Evolutionary conservation across 1,140 invertebrate species (phyloP).

Genomic region (Whitmania pigra): DNA sequence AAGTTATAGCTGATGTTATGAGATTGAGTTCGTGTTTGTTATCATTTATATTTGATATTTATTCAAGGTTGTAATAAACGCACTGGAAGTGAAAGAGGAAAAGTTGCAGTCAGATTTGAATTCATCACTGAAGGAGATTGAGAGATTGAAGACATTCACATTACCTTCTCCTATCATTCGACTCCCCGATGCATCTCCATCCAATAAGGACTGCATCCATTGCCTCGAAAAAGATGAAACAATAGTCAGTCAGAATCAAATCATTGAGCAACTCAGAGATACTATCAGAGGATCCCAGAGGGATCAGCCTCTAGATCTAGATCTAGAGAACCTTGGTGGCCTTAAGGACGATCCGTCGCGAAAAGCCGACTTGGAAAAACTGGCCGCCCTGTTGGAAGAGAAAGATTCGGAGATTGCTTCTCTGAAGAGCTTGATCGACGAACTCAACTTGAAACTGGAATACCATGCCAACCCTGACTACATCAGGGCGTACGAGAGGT

Average conservation of each 20-base stretch:
- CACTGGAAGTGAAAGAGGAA: no score
- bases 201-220: not conserved
- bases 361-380: not conserved
- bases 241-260: not conserved
- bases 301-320: no score
- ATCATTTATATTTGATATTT: no score
- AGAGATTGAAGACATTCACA: no score
- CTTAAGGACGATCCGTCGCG: not conserved
- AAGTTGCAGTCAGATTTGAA: no score
- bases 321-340: no score
- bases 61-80: no score
- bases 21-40: no score
- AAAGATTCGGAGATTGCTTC: constrained; percentile 8
- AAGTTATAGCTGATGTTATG: no score
- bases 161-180: no score
- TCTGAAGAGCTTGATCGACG: not conserved
- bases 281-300: not conserved
- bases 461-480: not conserved
- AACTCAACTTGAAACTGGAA: not conserved
- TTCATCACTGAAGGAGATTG: no score
- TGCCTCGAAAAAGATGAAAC: not conserved
- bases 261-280: not conserved
- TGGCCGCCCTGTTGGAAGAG: not conserved
- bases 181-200: no score
- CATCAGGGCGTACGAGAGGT: not conserved